phyloP scores from a whole-genome alignment of 35 echinoderm and acorn worm genomes.

The Patiria miniata region DNA sequence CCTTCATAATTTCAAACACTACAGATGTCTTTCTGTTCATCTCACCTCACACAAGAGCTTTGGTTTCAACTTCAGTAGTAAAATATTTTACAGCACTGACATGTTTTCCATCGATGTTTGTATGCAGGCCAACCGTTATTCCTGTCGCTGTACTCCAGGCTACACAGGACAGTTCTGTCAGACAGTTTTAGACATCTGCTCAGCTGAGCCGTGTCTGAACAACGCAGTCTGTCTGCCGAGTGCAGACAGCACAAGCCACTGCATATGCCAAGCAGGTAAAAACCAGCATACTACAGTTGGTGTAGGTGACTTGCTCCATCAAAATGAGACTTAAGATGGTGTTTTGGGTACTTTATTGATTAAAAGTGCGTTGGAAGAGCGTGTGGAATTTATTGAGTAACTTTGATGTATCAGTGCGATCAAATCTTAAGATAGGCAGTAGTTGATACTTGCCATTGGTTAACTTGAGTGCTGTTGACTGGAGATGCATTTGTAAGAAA shows the following conservation, averaged over 20 bases:
- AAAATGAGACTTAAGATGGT: background rate
- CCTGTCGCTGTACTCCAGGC: constrained; percentile 14
- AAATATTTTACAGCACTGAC: background rate
- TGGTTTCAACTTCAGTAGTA: background rate
- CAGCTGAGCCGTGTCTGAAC: constrained; percentile 37
- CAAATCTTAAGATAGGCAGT: background rate
- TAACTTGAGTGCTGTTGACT: too few species aligned
- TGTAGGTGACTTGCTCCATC: background rate
- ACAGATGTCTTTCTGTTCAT: background rate
- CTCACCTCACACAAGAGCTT: background rate
- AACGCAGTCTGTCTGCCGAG: background rate
- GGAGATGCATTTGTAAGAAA: too few species aligned
- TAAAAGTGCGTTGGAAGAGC: background rate
- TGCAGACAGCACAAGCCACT: background rate
- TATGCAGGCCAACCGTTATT: constrained; percentile 1
- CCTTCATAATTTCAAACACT: background rate
- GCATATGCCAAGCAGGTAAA: background rate
- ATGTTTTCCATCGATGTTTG: background rate
- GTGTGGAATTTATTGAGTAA: background rate
- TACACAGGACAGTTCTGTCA: constrained; percentile 34
- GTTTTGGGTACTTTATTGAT: background rate
- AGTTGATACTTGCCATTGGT: too few species aligned
- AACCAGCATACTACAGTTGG: background rate
- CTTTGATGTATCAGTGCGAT: background rate
- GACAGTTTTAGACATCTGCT: constrained; percentile 27